A percentile compares a stretch with the other conserved stretches of the same genome.
Evolutionary conservation across 2,113 vertebrate genomes (phyloP).

Genomic region (Perca fluviatilis): DNA sequence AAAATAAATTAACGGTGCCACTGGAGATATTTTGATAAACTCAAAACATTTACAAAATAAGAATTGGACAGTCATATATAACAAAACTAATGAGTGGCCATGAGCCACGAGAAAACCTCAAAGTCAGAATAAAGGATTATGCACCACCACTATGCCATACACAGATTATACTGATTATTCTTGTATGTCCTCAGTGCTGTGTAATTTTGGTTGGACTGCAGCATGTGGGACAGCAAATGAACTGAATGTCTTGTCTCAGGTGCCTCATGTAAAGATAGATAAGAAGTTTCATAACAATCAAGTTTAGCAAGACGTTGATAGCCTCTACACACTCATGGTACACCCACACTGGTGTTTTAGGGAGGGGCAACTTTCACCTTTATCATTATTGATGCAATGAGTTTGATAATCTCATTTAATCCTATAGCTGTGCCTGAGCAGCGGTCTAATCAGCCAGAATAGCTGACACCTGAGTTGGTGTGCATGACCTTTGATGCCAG

Average conservation of each 20-base stretch:
- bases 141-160: too few relatives aligned
- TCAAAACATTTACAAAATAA: slow-evolving; percentile 6
- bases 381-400: background rate
- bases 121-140: background rate
- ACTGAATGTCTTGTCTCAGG: background rate
- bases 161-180: background rate
- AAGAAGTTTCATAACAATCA: background rate
- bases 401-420: background rate
- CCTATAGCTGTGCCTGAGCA: background rate
- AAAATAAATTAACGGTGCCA: background rate
- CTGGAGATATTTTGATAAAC: background rate
- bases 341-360: background rate
- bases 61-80: background rate
- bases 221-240: background rate
- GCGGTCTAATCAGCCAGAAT: background rate
- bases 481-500: background rate
- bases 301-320: background rate
- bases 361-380: background rate
- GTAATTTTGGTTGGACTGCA: background rate
- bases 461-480: background rate
- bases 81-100: background rate
- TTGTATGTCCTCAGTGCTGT: background rate
- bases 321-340: background rate
- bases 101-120: background rate
- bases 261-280: background rate